Base-by-base conservation (phyloP, 2,113 vertebrate genomes). In the Catharus bicknelli region DNA sequence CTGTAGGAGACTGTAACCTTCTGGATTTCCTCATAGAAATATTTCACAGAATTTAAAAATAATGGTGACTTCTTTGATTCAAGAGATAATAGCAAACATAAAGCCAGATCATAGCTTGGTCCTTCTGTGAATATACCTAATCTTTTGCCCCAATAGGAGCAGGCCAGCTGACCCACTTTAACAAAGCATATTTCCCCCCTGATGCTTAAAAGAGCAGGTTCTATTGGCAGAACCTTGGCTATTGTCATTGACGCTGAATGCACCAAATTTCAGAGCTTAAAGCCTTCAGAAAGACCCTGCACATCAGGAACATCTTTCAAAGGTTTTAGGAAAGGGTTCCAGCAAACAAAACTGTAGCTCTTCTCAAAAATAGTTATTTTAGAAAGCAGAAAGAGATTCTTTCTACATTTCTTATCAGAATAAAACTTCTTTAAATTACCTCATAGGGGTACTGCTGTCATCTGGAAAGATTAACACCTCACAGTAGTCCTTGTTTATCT, bases 401-500 rank as follows among this genome's bases (percentile, higher is more conserved):
- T 75, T 90, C 27, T 67, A 15, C 68, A 43, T 18, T 77, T 68
- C 23, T 62, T 58, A 51, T 23, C 8, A 18, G n/a, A 75, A 30
- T 45, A 67, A 86, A 83, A 83, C 51, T 21, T 3, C 51, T 19
- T 3, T 50, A 51, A 79, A 48, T 79, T 87, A 32, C 13, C 16
- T 79, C 9, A 34, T 29, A 53, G 47, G 14, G 8, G 3, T 55
- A 59, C 6, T 79, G 57, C 69, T 86, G n/a, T 84, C 64, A 83
- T 80, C 69, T 83, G 72, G 68, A 75, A 73, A 87, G 47, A 22
- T 93, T 96, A 92, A 86, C 73, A 77, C 72, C 64, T 90, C 61
- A 67, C n/a, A 72, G 83, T 92, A 88, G 90, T 95, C 82, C 69
- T 53, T 90, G 32, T 84, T 97, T 90, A 92, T 64, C 79, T 72